Percentiles rank a stretch among this genome's conserved stretches.
Evolutionary conservation across 2,797 vertebrate genomes (phyloP).

Genomic region (Manis javanica): DNA sequence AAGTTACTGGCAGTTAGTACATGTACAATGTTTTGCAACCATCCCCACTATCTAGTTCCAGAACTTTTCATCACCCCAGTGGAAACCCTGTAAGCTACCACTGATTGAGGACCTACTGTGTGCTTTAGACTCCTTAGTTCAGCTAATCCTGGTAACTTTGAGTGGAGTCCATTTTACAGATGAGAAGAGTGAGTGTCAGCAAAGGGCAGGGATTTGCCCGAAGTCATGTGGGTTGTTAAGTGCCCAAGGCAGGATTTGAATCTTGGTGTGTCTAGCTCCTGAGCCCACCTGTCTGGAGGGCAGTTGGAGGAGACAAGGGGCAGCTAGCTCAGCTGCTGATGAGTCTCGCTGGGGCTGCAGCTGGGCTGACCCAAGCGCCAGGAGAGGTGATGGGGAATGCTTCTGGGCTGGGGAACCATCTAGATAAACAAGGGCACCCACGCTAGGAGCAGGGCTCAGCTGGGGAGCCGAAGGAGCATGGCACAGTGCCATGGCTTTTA

Average conservation of each 20-base stretch:
- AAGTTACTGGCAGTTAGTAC: background rate
- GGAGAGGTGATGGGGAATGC: background rate
- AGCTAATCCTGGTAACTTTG: background rate
- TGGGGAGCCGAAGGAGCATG: background rate
- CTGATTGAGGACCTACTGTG: background rate
- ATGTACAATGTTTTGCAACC: accelerated
- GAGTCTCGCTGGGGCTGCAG: background rate
- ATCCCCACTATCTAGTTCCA: background rate
- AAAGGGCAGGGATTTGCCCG: background rate
- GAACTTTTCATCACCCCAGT: background rate
- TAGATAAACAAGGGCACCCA: background rate
- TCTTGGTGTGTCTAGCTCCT: background rate
- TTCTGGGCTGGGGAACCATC: accelerated
- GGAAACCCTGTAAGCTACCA: background rate
- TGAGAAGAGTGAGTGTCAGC: background rate
- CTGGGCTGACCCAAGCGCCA: accelerated
- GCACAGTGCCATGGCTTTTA: background rate
- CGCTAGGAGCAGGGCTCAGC: background rate
- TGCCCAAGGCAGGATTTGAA: background rate
- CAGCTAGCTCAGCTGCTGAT: background rate
- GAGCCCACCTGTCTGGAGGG: background rate
- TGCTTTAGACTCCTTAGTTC: background rate
- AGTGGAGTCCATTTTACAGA: background rate
- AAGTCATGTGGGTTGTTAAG: accelerated
- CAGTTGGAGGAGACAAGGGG: background rate